Evolutionary conservation across 2,113 vertebrate genomes (phyloP).

Genomic region (Chlorocebus sabaeus): DNA sequence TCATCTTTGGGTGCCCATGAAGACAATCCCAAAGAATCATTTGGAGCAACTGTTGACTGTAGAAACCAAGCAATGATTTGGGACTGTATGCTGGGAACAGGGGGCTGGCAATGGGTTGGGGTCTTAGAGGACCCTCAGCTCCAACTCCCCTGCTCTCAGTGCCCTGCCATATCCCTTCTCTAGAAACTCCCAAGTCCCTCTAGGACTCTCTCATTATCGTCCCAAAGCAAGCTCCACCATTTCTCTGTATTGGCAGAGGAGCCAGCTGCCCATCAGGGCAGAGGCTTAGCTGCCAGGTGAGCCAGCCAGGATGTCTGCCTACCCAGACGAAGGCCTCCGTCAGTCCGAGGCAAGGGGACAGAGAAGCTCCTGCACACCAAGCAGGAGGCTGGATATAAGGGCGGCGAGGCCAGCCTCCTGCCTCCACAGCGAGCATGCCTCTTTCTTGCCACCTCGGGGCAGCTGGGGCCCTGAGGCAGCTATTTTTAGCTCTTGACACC

Average conservation of each 20-base stretch:
- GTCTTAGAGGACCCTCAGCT: not conserved
- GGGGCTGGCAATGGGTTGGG: not conserved
- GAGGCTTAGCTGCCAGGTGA: not conserved
- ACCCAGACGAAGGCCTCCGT: not conserved
- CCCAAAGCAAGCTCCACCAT: not conserved
- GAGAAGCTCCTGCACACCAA: not conserved
- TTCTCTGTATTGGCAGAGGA: not conserved
- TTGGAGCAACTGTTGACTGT: not conserved
- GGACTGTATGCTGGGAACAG: not conserved
- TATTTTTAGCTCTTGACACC: slow-evolving; percentile 86
- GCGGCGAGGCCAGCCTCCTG: not conserved
- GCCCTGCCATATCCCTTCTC: not conserved
- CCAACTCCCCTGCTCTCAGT: not conserved
- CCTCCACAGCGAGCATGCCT: not conserved
- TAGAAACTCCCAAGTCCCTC: not conserved
- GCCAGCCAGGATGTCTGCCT: not conserved
- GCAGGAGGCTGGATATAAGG: not conserved
- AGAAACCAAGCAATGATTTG: not conserved
- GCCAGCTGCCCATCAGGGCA: not conserved
- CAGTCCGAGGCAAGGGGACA: not conserved
- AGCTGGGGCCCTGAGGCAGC: slow-evolving; percentile 40
- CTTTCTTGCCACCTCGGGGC: slow-evolving; percentile 16
- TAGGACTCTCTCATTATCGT: not conserved
- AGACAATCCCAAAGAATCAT: not conserved
- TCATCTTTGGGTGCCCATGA: not conserved